Base-by-base conservation (phyloP, 2,113 vertebrate species). In the Odocoileus hemionus region DNA sequence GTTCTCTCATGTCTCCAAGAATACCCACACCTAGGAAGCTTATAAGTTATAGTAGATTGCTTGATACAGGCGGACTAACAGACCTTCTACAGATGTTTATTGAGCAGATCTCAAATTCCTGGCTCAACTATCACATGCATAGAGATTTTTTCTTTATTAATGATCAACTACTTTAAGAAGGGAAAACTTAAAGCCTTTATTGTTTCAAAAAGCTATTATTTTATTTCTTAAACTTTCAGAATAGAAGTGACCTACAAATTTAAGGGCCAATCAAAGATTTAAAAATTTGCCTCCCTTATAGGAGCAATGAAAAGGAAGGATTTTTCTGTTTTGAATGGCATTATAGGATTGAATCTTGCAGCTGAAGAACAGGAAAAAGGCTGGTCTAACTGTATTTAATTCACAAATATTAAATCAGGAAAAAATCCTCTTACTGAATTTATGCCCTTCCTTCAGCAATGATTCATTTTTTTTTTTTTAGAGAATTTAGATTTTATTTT, bases 91-190 rank as follows among this genome's bases (percentile, higher is more conserved):
- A 23, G 86, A 43, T 13, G 50, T 86, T 26, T 17, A 33, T 50
- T 28, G 43, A 54, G 45, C 45, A 39, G 23, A 83, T 67, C 64
- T 57, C 54, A 64, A 84, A 83, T 89, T 86, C 39, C 36, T 84
- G n/a, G 43, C 85, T 86, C 76, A 82, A 78, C 21, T 39, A 58
- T 50, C 36, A 2, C 14, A 6, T 21, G 15, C 10, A 30, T 3
- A 94, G 43, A 91, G 76, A 67, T 86, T 83, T 91, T 36, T 86
- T 43, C 45, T 95, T 92, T 89, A 84, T 95, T 82, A 93, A 60
- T 52, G n/a, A 91, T 83, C 74, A 80, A 87, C 39, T 61, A 55
- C 55, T 76, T 60, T 55, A 85, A 90, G 86, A 94, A 54, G 21
- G 13, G 79, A 94, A 93, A 50, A 54, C 36, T 33, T 30, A 60